Percentiles rank a stretch among this genome's conserved stretches.
Evolutionary conservation across 2,797 vertebrate species (phyloP).

Genomic region (Falco berigora): DNA sequence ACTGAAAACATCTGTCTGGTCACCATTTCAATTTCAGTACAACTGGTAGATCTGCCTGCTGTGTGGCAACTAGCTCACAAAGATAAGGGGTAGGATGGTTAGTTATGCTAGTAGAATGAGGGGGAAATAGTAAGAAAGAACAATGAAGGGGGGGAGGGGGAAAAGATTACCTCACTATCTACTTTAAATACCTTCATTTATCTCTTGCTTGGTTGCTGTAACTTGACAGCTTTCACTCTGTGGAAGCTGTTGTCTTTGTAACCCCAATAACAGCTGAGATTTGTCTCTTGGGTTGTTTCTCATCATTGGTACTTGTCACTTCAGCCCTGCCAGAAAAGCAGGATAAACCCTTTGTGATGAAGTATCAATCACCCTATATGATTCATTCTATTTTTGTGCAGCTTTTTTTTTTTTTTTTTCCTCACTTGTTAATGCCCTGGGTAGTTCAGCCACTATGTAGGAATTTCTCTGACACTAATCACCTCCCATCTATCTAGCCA

Average conservation of each 20-base stretch:
- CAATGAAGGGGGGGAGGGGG: too few relatives aligned
- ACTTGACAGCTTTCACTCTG: not conserved
- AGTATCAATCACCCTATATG: not conserved
- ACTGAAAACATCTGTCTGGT: not conserved
- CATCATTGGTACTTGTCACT: rapidly evolving
- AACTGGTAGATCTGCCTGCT: not conserved
- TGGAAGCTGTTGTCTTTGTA: not conserved
- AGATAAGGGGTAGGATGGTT: not conserved
- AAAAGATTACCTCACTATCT: not conserved
- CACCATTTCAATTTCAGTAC: not conserved
- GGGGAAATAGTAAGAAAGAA: not conserved
- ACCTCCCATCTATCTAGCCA: not conserved
- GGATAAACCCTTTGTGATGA: not conserved
- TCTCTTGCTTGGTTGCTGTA: not conserved
- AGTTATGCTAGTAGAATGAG: not conserved
- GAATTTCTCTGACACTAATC: not conserved
- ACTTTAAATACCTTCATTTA: not conserved
- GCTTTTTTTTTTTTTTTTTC: too few relatives aligned
- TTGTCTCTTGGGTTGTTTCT: not conserved
- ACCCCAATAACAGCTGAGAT: not conserved
- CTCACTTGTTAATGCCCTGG: not conserved
- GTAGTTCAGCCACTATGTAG: not conserved
- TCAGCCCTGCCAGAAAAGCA: not conserved
- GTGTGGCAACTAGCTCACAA: not conserved
- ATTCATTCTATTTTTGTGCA: not conserved